A percentile compares a stretch with the other conserved stretches of the same genome.
Conservation (phyloP, 1,140 invertebrate species). For the Streblospio benedicti region DNA sequence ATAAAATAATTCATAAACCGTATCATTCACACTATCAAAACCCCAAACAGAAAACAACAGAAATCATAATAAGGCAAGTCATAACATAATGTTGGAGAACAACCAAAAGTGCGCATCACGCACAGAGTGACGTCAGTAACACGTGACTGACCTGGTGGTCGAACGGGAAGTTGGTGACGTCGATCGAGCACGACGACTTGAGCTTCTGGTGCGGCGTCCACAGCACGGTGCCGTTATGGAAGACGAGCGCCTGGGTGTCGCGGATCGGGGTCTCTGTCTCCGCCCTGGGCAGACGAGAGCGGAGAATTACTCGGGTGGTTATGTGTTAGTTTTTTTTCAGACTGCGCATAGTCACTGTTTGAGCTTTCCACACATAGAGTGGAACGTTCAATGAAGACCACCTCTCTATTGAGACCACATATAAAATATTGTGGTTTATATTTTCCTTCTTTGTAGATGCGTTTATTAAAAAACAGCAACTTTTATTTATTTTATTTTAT, state of each 20-base stretch:
- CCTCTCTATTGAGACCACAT: neutral
- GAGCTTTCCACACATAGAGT: neutral
- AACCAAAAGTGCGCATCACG: too few relatives aligned
- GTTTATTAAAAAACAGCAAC: too few relatives aligned
- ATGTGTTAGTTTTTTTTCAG: neutral
- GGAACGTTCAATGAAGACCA: neutral
- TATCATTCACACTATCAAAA: too few relatives aligned
- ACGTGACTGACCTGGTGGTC: constrained; percentile 31
- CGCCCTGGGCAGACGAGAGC: neutral
- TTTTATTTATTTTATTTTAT: too few relatives aligned
- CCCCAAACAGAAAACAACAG: too few relatives aligned
- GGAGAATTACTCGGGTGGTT: neutral
- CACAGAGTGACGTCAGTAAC: too few relatives aligned
- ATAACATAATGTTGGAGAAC: too few relatives aligned
- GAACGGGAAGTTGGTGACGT: constrained; percentile 51
- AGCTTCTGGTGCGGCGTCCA: constrained; percentile 98
- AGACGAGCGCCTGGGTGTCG: constrained; percentile 38
- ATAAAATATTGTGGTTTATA: neutral
- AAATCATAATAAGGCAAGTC: too few relatives aligned
- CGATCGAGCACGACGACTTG: constrained; percentile 81
- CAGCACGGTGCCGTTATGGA: constrained; percentile 82
- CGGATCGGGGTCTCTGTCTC: constrained; percentile 10
- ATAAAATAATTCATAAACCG: too few relatives aligned
- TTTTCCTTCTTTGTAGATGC: neutral
- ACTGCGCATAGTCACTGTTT: neutral